A percentile compares a stretch with the other conserved stretches of the same genome.
Conservation (phyloP, 2,113 vertebrate genomes). For the Heloderma charlesbogerti region DNA sequence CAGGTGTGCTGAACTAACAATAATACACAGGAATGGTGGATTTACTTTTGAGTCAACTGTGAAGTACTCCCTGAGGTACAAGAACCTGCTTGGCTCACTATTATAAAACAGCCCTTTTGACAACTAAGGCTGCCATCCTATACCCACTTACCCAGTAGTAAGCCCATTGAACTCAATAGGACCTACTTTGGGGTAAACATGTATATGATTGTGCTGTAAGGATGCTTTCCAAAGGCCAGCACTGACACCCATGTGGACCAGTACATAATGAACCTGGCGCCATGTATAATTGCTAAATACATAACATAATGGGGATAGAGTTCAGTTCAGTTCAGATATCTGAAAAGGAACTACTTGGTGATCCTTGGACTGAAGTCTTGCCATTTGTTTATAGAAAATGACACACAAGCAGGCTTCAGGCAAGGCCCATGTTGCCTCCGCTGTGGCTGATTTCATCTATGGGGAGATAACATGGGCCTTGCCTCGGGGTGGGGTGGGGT, state of each 20-base stretch:
- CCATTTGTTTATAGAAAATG: not conserved
- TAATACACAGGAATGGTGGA: not conserved
- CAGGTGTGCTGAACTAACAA: slow-evolving; percentile 37
- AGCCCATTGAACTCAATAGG: not conserved
- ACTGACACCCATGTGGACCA: too few relatives aligned
- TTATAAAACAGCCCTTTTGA: not conserved
- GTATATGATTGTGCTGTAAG: not conserved
- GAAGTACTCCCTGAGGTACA: slow-evolving; percentile 34
- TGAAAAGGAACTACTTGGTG: not conserved
- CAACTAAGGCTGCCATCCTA: not conserved
- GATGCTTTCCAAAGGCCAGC: too few relatives aligned
- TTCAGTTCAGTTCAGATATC: not conserved
- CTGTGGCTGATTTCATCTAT: not conserved
- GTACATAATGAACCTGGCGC: not conserved
- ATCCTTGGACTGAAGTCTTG: not conserved
- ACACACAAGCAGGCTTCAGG: not conserved
- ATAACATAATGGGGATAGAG: not conserved
- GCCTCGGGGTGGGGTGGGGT: too few relatives aligned
- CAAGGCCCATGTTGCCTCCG: not conserved
- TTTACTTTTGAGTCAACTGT: slow-evolving; percentile 29
- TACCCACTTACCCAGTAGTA: not conserved
- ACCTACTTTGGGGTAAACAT: not conserved
- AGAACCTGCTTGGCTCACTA: not conserved
- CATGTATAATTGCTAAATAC: not conserved
- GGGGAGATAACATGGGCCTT: not conserved